Evolutionary conservation across 2,113 vertebrate species (phyloP).

Genomic region (Ochotona curzoniae): DNA sequence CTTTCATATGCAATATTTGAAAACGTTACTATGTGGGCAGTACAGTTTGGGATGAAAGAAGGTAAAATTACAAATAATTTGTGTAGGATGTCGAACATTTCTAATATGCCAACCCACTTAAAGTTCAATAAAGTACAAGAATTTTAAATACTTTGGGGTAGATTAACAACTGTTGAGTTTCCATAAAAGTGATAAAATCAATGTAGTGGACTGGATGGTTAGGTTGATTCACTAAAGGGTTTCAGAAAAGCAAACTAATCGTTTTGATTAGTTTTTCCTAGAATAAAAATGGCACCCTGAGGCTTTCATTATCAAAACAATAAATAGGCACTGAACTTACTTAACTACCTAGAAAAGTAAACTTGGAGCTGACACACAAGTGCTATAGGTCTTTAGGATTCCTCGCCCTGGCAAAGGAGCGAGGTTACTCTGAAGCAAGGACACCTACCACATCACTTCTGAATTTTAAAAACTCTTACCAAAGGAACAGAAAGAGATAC

Average conservation of each 20-base stretch:
- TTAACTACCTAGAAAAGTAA: constrained; percentile 4
- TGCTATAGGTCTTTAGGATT: too few relatives aligned
- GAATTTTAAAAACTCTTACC: neutral
- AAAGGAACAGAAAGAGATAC: neutral
- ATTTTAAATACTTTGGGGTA: neutral
- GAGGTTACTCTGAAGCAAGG: neutral
- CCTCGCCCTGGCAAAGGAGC: neutral
- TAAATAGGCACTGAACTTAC: neutral
- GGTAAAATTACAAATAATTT: neutral
- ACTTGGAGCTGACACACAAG: neutral
- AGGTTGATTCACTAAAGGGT: neutral
- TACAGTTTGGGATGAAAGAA: neutral
- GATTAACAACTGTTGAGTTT: constrained; percentile 42
- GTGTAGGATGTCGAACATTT: neutral
- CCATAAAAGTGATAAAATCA: constrained; percentile 13
- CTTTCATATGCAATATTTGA: neutral
- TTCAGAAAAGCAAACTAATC: constrained; percentile 33
- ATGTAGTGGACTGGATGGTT: neutral
- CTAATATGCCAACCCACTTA: neutral
- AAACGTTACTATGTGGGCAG: neutral
- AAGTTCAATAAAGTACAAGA: neutral
- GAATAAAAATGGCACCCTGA: constrained; percentile 1
- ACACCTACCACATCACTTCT: constrained; percentile 3
- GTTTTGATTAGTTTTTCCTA: neutral
- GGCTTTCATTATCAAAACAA: neutral